phyloP scores from a whole-genome alignment of 2,113 vertebrate genomes.

The Chitala chitala region DNA sequence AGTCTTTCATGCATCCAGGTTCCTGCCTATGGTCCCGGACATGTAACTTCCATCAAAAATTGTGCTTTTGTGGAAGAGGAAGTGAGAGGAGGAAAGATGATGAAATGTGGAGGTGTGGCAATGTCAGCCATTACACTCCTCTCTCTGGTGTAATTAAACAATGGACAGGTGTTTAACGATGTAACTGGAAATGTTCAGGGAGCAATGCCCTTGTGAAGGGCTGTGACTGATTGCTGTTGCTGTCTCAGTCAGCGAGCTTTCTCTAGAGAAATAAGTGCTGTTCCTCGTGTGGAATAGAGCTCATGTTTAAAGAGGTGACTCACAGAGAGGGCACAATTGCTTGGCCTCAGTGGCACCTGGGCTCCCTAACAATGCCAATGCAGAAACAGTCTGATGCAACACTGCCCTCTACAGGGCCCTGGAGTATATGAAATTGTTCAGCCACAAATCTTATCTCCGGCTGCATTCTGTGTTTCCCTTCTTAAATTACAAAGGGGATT shows the following conservation, averaged over 20 bases:
- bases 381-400: background rate
- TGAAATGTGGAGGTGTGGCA: too few relatives aligned
- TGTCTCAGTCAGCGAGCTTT: background rate
- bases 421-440: background rate
- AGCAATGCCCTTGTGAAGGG: background rate
- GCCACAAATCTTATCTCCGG: background rate
- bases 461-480: background rate
- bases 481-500: background rate
- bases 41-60: too few relatives aligned
- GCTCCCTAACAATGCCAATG: background rate
- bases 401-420: constrained; percentile 20
- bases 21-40: too few relatives aligned
- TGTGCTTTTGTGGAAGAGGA: too few relatives aligned
- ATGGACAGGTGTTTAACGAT: background rate
- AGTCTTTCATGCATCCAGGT: too few relatives aligned
- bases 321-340: background rate
- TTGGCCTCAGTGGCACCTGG: background rate
- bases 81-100: too few relatives aligned
- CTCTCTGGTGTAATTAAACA: too few relatives aligned
- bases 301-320: too few relatives aligned
- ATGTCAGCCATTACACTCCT: too few relatives aligned
- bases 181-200: background rate
- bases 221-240: background rate
- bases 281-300: background rate
- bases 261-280: background rate